Evolutionary conservation across 2,797 vertebrate genomes (phyloP).

Genomic region (Siniperca scherzeri): DNA sequence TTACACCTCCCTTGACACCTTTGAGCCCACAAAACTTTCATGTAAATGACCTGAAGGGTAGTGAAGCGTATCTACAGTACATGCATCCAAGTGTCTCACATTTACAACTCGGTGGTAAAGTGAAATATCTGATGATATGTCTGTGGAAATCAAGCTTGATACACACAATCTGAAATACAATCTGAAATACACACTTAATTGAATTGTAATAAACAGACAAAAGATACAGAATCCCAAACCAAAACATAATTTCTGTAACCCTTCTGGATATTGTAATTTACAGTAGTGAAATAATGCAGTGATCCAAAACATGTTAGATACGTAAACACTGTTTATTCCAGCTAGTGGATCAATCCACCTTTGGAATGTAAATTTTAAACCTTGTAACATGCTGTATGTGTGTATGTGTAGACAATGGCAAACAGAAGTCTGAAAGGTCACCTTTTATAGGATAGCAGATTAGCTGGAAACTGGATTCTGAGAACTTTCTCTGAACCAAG

Average conservation of each 20-base stretch:
- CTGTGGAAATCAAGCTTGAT: neutral
- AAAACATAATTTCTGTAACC: neutral
- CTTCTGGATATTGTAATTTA: neutral
- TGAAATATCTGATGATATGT: neutral
- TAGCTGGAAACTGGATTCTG: neutral
- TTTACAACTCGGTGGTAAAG: neutral
- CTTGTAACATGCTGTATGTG: neutral
- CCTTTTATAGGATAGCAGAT: neutral
- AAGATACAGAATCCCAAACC: neutral
- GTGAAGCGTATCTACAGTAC: conserved; percentile 10
- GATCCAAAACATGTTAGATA: neutral
- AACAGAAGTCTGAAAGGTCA: conserved; percentile 13
- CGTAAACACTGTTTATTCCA: neutral
- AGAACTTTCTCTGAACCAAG: neutral
- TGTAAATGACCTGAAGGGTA: conserved; percentile 19
- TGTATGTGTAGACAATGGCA: neutral
- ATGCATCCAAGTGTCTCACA: neutral
- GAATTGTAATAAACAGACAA: conserved; percentile 8
- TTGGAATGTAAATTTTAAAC: neutral
- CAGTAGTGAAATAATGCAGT: neutral
- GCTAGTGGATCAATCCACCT: neutral
- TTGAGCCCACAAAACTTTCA: conserved; percentile 16
- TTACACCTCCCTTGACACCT: conserved; percentile 40
- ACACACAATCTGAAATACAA: neutral
- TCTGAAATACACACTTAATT: neutral